Percentiles rank a stretch among this genome's conserved stretches.
Evolutionary conservation across 37 sponge, comb jelly and placozoan genomes (phyloP).

Genomic region (Bolinopsis microptera): DNA sequence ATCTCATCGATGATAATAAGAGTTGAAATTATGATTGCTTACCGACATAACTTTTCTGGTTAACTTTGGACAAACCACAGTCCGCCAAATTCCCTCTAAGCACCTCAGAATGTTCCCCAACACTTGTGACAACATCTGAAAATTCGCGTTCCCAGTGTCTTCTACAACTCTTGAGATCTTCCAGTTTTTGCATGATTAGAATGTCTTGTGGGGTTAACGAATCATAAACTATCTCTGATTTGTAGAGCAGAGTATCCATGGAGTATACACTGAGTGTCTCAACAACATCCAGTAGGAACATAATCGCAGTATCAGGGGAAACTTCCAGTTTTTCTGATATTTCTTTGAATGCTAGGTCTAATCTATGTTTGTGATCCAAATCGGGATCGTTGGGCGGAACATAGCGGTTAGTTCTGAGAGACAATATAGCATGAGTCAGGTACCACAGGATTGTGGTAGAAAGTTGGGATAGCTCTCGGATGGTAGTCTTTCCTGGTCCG

Average conservation of each 20-base stretch:
- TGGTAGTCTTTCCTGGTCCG: background rate
- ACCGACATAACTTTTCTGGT: background rate
- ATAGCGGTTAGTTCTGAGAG: background rate
- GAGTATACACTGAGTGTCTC: background rate
- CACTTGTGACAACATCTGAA: background rate
- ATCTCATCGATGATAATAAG: no score
- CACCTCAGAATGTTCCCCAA: background rate
- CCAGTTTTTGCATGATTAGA: background rate
- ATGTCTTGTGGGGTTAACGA: background rate
- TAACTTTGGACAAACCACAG: background rate
- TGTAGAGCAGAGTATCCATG: background rate
- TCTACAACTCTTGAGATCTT: background rate
- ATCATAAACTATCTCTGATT: background rate
- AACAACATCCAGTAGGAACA: constrained; percentile 3
- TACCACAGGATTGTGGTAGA: constrained; percentile 3
- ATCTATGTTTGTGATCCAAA: background rate
- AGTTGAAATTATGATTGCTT: no score
- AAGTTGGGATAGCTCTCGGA: background rate
- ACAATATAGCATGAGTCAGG: background rate
- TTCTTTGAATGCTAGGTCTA: background rate
- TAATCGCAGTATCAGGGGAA: background rate
- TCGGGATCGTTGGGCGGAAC: background rate
- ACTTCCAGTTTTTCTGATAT: background rate
- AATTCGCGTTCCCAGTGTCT: background rate
- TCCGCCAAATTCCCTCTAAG: background rate